Conservation (phyloP, 2,888 invertebrate genomes). For the Nudaria mundana region DNA sequence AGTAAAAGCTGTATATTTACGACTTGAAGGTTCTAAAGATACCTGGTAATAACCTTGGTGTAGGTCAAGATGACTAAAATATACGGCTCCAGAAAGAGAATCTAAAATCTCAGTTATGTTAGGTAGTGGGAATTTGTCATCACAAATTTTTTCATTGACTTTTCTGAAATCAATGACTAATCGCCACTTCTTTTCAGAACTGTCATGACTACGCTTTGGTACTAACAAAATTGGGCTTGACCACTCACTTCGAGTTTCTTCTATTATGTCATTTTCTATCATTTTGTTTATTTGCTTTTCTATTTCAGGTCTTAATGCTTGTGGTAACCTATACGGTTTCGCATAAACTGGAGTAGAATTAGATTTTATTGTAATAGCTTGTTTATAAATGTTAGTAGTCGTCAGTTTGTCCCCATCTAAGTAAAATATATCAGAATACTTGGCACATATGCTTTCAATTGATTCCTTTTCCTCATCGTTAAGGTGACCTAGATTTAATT, state of each 20-base stretch:
- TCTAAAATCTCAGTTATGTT: background rate
- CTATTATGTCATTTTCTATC: too few relatives aligned
- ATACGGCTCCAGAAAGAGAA: background rate
- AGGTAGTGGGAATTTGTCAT: background rate
- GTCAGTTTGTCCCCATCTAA: background rate
- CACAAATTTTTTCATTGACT: background rate
- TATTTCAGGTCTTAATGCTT: background rate
- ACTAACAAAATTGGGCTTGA: too few relatives aligned
- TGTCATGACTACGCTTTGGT: too few relatives aligned
- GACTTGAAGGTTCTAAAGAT: background rate
- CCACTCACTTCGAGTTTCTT: too few relatives aligned
- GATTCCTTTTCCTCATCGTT: background rate
- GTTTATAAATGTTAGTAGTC: background rate
- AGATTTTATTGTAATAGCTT: background rate
- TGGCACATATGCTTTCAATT: background rate
- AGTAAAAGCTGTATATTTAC: background rate
- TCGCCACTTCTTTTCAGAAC: conserved; percentile 2
- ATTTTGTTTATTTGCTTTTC: too few relatives aligned
- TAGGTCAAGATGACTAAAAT: background rate
- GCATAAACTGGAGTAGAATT: background rate
- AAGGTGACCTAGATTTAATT: background rate
- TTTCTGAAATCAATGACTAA: too few relatives aligned
- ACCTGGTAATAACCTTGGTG: too few relatives aligned
- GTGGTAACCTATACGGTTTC: conserved; percentile 1
- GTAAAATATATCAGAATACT: background rate